Evolutionary conservation across 2,888 invertebrate species (phyloP).

Genomic region (Mesorhabditis sp.): DNA sequence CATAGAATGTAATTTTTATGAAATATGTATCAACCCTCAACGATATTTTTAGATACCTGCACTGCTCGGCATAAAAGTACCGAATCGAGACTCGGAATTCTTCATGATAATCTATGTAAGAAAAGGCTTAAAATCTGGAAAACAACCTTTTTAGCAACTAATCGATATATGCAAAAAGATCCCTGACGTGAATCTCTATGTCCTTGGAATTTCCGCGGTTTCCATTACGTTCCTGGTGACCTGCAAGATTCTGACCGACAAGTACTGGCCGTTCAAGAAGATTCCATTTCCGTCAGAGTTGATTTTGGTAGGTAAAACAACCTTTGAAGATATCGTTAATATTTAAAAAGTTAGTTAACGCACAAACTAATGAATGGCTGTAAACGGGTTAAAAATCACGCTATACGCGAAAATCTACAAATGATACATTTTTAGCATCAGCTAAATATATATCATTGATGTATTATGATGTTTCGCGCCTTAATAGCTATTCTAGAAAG

Average conservation of each 20-base stretch:
- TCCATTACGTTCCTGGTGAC: conserved; percentile 17
- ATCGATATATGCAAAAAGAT: conserved; percentile 20
- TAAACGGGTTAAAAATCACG: too few species aligned
- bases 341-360: not conserved
- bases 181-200: conserved; percentile 22
- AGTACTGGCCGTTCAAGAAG: conserved; percentile 10
- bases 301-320: conserved; percentile 28
- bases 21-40: too few species aligned
- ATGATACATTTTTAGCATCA: too few species aligned
- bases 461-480: not conserved
- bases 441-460: too few species aligned
- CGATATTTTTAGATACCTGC: conserved; percentile 16
- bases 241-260: conserved; percentile 21
- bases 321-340: not conserved
- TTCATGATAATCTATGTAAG: conserved; percentile 26
- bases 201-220: conserved; percentile 20
- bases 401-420: too few species aligned
- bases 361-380: too few species aligned
- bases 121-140: not conserved
- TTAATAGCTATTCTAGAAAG: not conserved
- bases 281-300: conserved; percentile 44
- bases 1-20: too few species aligned
- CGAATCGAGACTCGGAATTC: conserved; percentile 11
- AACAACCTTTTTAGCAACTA: conserved; percentile 16
- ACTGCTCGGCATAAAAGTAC: conserved; percentile 18